Conservation (phyloP, 2,797 vertebrate species). For the Pseudomugil tenellus region DNA sequence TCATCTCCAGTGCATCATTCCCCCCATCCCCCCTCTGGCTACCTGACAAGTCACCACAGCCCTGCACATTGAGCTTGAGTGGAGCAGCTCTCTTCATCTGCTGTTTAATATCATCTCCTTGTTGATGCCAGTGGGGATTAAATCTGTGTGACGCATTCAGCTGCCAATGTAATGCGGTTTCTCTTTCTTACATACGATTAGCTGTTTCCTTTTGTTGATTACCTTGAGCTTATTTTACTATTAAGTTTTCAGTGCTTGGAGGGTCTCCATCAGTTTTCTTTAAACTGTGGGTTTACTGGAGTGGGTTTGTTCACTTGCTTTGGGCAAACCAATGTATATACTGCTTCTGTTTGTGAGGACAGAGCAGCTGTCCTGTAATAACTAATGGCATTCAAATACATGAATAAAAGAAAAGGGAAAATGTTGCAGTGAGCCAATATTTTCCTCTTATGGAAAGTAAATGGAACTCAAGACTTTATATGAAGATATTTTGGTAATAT, state of each 20-base stretch:
- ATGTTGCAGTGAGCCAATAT: slow-evolving; percentile 5
- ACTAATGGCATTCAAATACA: slow-evolving; percentile 18
- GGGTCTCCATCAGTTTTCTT: slow-evolving; percentile 43
- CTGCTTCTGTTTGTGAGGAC: slow-evolving; percentile 29
- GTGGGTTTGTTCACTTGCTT: slow-evolving; percentile 25
- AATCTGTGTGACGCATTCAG: slow-evolving; percentile 30
- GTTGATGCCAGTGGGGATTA: slow-evolving; percentile 42
- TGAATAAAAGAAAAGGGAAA: slow-evolving; percentile 9
- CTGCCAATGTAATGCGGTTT: slow-evolving; percentile 24
- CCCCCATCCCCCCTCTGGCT: slow-evolving; percentile 59
- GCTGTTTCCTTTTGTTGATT: slow-evolving; percentile 56
- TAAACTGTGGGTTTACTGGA: slow-evolving; percentile 41
- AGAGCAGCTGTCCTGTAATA: slow-evolving; percentile 26
- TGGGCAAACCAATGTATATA: slow-evolving; percentile 20
- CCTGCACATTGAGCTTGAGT: slow-evolving; percentile 27
- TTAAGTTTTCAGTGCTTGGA: slow-evolving; percentile 25
- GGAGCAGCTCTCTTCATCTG: slow-evolving; percentile 48
- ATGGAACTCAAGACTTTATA: slow-evolving; percentile 7
- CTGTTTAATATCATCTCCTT: slow-evolving; percentile 41
- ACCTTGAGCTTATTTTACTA: slow-evolving; percentile 43
- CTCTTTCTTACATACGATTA: slow-evolving; percentile 42
- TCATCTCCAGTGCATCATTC: slow-evolving; percentile 61
- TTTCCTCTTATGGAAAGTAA: slow-evolving; percentile 11
- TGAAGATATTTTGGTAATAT: not conserved
- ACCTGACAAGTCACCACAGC: slow-evolving; percentile 41